Percentiles rank a stretch among this genome's conserved stretches.
phyloP scores from a whole-genome alignment of 2,113 vertebrate species.

The Catharus fuscescens region DNA sequence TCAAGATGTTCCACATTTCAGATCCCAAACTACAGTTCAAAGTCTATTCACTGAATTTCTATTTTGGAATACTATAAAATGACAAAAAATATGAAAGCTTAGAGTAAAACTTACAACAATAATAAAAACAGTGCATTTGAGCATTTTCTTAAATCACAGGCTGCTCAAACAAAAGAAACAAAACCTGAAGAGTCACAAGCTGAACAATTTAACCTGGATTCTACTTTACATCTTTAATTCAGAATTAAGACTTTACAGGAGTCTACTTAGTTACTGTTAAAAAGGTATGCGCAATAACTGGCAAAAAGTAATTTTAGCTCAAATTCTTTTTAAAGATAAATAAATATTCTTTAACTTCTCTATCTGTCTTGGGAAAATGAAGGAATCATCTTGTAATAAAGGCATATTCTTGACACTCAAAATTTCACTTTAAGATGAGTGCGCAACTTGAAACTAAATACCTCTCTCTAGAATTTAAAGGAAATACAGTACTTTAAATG shows the following conservation, averaged over 20 bases:
- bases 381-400: background rate
- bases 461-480: background rate
- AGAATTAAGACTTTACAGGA: background rate
- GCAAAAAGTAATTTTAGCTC: background rate
- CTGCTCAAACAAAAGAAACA: background rate
- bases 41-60: background rate
- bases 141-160: background rate
- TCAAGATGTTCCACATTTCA: background rate
- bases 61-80: background rate
- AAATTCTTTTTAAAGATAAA: background rate
- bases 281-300: background rate
- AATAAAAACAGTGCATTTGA: background rate
- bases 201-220: background rate
- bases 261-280: background rate
- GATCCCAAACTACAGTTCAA: background rate
- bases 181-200: background rate
- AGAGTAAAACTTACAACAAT: background rate
- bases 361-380: background rate
- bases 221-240: background rate
- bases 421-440: background rate
- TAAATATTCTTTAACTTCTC: background rate
- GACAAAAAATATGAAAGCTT: background rate
- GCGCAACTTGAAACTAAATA: background rate
- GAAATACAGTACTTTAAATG: slow-evolving; percentile 16
- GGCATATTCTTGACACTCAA: background rate